Evolutionary conservation across 2,888 invertebrate species (phyloP).

Genomic region (Pecten maximus): DNA sequence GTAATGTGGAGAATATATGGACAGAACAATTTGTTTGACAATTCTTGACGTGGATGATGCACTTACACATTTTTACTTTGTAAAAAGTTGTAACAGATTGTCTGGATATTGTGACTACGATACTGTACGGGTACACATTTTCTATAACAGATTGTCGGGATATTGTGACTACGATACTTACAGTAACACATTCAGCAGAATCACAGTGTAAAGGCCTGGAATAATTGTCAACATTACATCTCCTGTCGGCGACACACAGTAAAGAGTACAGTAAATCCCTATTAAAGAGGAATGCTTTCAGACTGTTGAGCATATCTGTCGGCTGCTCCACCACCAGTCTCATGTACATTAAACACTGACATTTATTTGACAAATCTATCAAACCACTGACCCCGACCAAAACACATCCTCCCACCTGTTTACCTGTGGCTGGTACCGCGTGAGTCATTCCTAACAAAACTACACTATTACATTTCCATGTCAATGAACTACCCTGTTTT

Average conservation of each 20-base stretch:
- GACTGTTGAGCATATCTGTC: constrained; percentile 20
- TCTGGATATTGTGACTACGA: no score
- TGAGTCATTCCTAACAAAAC: constrained; percentile 15
- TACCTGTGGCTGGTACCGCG: not conserved
- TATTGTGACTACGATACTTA: no score
- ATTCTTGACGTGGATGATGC: no score
- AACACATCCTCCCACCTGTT: not conserved
- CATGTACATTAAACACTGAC: not conserved
- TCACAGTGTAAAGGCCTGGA: not conserved
- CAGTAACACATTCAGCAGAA: not conserved
- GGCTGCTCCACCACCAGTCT: not conserved
- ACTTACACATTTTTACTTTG: no score
- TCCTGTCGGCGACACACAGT: not conserved
- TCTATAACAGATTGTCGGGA: no score
- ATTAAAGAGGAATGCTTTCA: not conserved
- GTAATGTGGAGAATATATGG: no score
- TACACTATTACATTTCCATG: constrained; percentile 9
- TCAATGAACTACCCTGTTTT: constrained; percentile 29
- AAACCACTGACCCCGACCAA: not conserved
- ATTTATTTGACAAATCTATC: not conserved
- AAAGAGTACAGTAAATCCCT: not conserved
- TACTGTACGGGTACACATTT: no score
- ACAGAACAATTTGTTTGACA: no score
- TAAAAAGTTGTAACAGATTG: no score
- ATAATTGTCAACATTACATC: not conserved